Conservation (phyloP, 2,797 vertebrate genomes). For the Spinibarbus caldwelli region DNA sequence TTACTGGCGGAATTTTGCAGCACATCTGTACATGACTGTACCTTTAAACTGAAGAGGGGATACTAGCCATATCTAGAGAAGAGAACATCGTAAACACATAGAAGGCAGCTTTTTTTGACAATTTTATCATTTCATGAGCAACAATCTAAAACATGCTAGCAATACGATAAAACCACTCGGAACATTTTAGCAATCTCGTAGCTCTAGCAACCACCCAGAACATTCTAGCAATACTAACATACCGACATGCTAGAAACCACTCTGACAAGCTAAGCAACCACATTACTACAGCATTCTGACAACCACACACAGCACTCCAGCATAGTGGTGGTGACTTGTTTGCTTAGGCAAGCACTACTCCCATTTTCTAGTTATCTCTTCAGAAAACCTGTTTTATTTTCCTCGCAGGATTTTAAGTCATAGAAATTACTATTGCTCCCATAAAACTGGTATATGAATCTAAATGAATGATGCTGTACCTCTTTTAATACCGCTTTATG, state of each 20-base stretch:
- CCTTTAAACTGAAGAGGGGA: background rate
- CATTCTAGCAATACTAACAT: background rate
- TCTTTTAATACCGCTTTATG: too few relatives aligned
- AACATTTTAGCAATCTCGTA: background rate
- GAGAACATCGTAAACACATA: background rate
- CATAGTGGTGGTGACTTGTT: background rate
- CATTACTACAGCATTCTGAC: background rate
- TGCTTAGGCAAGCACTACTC: conserved; percentile 26
- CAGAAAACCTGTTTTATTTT: conserved; percentile 16
- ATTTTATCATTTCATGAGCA: too few relatives aligned
- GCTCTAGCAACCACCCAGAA: background rate
- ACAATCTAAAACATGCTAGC: background rate
- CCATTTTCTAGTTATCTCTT: conserved; percentile 22
- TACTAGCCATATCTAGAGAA: background rate
- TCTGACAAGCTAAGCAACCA: conserved; percentile 1
- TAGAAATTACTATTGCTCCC: background rate
- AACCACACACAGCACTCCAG: background rate
- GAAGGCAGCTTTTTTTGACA: background rate
- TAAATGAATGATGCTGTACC: background rate
- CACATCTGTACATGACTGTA: background rate
- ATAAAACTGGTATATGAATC: background rate
- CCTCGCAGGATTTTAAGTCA: background rate
- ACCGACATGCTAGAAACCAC: background rate
- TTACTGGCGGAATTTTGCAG: background rate
- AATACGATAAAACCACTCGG: background rate